Evolutionary conservation across 1,140 invertebrate species (phyloP), one percentile per base, ranked within the genome.

Genomic region (Venturia canescens): DNA sequence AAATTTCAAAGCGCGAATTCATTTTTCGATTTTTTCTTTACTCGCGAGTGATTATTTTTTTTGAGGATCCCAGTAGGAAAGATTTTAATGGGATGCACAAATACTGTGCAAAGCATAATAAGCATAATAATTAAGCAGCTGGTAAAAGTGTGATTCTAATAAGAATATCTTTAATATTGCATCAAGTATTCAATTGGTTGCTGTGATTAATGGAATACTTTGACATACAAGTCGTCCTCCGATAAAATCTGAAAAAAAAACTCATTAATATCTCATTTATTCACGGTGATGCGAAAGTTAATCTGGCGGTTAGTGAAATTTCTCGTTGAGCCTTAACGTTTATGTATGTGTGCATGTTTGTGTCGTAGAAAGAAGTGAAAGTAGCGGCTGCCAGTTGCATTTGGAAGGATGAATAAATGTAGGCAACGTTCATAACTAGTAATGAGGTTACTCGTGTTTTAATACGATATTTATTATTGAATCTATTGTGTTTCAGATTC

Each of bases 401-500:
- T 77, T 77, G 29, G 53, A 60, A 77, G 57, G 53, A 44, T 31
- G 72, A 60, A 60, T 66, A 77, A 38, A 66, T 57, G 38, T 66
- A 71, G 21, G 69, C 34, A 71, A 44, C 34, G 38, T 26, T 71
- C 69, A 29, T 71, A 44, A 26, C 34, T 44, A 48, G 69, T 71
- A 76, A 67, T 60, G 79, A 72, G 60, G 53, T 29, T 71, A 31
- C 21, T 34, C 67, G 16, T 60, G 27, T 60, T 77, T 63, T 66
- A 26, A 63, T 66, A 44, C 57, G 6, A 60, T 72, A 44, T 57
- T 71, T 63, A 81, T 70, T 71, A 60, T 48, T 6, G 53, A 23
- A 69, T 63, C 48, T 31, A 87, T 85, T 85, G 81, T 90, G 89
- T 90, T 90, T 11, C 88, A 90, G 89, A 91, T 80, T 83, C 87